phyloP scores from a whole-genome alignment of 2,888 invertebrate genomes.

The Phortica magna region DNA sequence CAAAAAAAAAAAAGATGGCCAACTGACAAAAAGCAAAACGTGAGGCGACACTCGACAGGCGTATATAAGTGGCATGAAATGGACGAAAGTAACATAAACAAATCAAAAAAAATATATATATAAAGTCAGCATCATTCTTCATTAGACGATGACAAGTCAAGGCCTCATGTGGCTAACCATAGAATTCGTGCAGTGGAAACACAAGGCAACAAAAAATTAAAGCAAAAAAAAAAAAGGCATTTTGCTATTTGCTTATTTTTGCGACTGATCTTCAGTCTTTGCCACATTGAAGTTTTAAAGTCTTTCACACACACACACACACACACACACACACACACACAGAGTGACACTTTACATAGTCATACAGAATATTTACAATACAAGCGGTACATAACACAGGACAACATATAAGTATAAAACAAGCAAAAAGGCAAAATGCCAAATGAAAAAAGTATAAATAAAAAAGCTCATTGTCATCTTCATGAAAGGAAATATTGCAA shows the following conservation, averaged over 20 bases:
- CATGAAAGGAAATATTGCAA: conserved; percentile 14
- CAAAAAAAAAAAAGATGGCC: not conserved
- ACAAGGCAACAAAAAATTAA: not conserved
- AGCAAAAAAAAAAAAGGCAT: too few species aligned
- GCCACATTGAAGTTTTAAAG: too few species aligned
- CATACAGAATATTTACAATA: too few species aligned
- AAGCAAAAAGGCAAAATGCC: conserved; percentile 29
- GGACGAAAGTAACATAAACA: not conserved
- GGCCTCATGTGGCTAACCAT: conserved; percentile 13
- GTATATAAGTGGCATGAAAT: conserved; percentile 4
- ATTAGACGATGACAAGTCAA: conserved; percentile 28
- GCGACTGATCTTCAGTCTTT: not conserved
- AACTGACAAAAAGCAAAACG: conserved; percentile 1
- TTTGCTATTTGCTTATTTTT: not conserved
- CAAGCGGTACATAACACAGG: not conserved
- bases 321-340: too few species aligned
- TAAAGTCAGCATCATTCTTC: conserved; percentile 18
- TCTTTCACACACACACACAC: too few species aligned
- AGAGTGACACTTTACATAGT: too few species aligned
- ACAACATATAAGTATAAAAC: conserved; percentile 23
- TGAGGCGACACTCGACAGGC: conserved; percentile 4
- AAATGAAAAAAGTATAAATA: conserved; percentile 31
- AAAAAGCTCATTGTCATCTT: conserved; percentile 25
- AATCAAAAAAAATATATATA: not conserved
- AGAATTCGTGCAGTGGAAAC: conserved; percentile 38